Evolutionary conservation across 2,797 vertebrate genomes (phyloP), one percentile per base, ranked within the genome.

Genomic region (Cephalopachus bancanus): DNA sequence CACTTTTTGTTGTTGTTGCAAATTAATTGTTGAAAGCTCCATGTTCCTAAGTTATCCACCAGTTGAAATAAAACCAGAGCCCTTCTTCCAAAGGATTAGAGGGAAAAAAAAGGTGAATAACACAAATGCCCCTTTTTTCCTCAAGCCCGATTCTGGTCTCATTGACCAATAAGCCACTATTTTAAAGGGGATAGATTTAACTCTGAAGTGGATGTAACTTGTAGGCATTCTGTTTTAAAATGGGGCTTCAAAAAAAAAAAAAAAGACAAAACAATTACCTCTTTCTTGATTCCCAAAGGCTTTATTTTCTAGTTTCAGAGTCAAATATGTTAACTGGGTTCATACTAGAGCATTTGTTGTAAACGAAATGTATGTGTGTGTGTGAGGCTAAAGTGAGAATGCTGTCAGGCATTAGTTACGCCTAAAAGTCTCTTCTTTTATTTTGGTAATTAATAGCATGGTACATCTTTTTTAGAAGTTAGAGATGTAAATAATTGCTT

Each of bases 51-150:
- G 1, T 69, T 7, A 33, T 84, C 22, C 51, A 8, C n/a, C 12
- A 60, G 1, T 4, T 76, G 62, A 24, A 26, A 5, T 64, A 20
- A 81, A 92, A 79, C 2, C 20, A 44, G 22, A 81, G 37, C 1
- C 17, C 10, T 57, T 60, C 15, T 89, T 15, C 16, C 22, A 33
- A 86, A 59, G 33, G 72, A 7, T 1, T 22, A 81, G 37, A 55
- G 9, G 3, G 67, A 37, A 44, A 44, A 37, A n/a, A 9, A 3
- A 33, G 28, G 44, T 64, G 10, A 62, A 55, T 19, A 53, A 20
- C 3, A 22, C 0, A 37, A 10, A 1, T 11, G 12, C 12, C 28
- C 55, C 3, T 9, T 26, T 5, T 1, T 17, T 17, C 5, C 7
- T 1, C 16, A 64, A 44, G 30, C 5, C 60, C 14, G 9, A 2